A percentile compares a stretch with the other conserved stretches of the same genome.
Evolutionary conservation across 2,113 vertebrate species (phyloP).

Genomic region (Epinephelus lanceolatus): DNA sequence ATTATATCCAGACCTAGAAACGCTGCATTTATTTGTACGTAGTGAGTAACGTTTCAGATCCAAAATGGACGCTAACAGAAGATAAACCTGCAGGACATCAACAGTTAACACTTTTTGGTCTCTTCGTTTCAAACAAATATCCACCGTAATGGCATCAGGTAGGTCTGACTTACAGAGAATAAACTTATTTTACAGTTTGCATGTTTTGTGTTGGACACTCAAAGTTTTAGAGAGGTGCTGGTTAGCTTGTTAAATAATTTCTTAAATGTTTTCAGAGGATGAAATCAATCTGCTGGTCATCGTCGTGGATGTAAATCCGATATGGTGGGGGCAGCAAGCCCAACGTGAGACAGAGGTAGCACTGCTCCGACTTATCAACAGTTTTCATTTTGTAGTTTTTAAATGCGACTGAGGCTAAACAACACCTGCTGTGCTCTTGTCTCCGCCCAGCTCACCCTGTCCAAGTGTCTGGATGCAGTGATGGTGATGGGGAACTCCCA

Average conservation of each 20-base stretch:
- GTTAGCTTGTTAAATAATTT: background rate
- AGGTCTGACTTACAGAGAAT: background rate
- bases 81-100: conserved; percentile 25
- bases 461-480: conserved; percentile 93
- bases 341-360: conserved; percentile 89
- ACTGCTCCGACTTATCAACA: too few species aligned
- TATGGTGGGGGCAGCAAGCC: conserved; percentile 97
- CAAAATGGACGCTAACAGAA: conserved; percentile 12
- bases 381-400: background rate
- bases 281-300: conserved; percentile 92
- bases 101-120: background rate
- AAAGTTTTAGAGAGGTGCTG: background rate
- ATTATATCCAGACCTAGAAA: too few species aligned
- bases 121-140: background rate
- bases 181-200: background rate
- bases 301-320: conserved; percentile 93
- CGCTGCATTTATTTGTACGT: background rate
- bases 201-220: background rate
- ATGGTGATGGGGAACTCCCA: conserved; percentile 96
- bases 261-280: conserved; percentile 85
- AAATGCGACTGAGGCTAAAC: background rate
- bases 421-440: background rate
- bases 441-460: conserved; percentile 89
- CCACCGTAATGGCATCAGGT: conserved; percentile 71
- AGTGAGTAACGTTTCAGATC: background rate